A percentile compares a stretch with the other conserved stretches of the same genome.
Conservation (phyloP, 2,888 invertebrate species). For the Epirrhoe tristata region DNA sequence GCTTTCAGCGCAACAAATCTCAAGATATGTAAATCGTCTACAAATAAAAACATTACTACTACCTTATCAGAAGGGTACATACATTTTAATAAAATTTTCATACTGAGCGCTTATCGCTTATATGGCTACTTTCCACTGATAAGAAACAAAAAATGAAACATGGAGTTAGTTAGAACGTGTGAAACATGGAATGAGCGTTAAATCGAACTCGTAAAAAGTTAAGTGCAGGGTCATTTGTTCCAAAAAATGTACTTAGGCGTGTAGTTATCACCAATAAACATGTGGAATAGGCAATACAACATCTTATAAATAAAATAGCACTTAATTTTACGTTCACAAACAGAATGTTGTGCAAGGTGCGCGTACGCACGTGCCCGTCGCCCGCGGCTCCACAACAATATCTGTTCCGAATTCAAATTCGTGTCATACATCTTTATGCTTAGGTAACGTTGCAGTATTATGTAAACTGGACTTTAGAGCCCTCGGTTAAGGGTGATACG, state of each 20-base stretch:
- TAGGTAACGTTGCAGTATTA: constrained; percentile 61
- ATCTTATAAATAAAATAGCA: constrained; percentile 66
- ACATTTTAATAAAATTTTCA: constrained; percentile 12
- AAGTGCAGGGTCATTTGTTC: constrained; percentile 43
- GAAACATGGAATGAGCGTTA: constrained; percentile 39
- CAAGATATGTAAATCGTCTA: constrained; percentile 23
- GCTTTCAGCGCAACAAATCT: constrained; percentile 24
- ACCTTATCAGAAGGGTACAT: constrained; percentile 10
- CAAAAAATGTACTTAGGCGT: constrained; percentile 45
- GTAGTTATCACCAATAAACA: constrained; percentile 48
- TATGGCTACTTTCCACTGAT: constrained; percentile 32
- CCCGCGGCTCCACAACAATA: constrained; percentile 74
- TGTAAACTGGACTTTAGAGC: constrained; percentile 76
- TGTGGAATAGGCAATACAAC: constrained; percentile 56
- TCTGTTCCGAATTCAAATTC: constrained; percentile 81
- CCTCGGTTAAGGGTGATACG: constrained; percentile 71
- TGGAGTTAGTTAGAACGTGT: constrained; percentile 40
- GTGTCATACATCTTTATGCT: constrained; percentile 82
- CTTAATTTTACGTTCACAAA: constrained; percentile 66
- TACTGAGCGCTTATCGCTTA: constrained; percentile 34
- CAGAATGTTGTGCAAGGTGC: constrained; percentile 80
- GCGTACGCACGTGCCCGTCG: constrained; percentile 80
- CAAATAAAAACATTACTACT: constrained; percentile 27
- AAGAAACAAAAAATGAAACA: constrained; percentile 35
- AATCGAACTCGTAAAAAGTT: constrained; percentile 43